Evolutionary conservation across 2,797 vertebrate species (phyloP), one percentile per base, ranked within the genome.

Genomic region (Pteropus rufus): DNA sequence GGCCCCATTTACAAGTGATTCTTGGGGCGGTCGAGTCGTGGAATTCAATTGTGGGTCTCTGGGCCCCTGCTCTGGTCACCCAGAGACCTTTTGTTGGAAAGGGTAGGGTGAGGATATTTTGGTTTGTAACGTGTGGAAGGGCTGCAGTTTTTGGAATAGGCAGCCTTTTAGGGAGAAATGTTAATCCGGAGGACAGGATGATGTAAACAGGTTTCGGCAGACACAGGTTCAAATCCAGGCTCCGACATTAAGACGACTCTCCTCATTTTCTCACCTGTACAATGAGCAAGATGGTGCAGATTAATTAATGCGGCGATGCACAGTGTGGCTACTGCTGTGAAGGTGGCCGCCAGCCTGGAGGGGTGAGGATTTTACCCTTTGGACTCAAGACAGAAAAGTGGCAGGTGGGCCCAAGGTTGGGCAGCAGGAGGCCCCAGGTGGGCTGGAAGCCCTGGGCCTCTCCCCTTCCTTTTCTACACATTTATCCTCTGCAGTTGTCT

Each of bases 401-500:
- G 76, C 54, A 81, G 86, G 96, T 77, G 34, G 34, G 14, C 49
- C 82, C 92, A 19, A 19, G 44, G 72, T 0, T 10, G 36, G 18
- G 18, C 1, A 21, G 70, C 39, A 56, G 31, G 34, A 39, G 19
- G 26, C 15, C 34, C 10, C 2, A 18, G 60, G 41, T 31, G 26
- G 26, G 29, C 29, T 7, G 67, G 21, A 11, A 36, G n/a, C 31
- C 6, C 46, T 0, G 1, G 5, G 52, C n/a, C 70, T 8, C 26
- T 9, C 4, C 26, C 29, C 2, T 3, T 1, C 19, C 15, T 4
- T 1, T 62, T 46, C 80, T 97, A 80, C 83, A 95, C 93, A 95
- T 5, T 39, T 96, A 97, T 96, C 34, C 0, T 29, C 60, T 87
- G 95, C 98, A 98, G 98, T 98, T 98, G 98, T 65, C 88, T 93